These are phyloP conservation scores for Drosophila nr. medialis DNA, from an alignment of 2,888 invertebrate genomes.

Conservation along the genomic window DNA sequence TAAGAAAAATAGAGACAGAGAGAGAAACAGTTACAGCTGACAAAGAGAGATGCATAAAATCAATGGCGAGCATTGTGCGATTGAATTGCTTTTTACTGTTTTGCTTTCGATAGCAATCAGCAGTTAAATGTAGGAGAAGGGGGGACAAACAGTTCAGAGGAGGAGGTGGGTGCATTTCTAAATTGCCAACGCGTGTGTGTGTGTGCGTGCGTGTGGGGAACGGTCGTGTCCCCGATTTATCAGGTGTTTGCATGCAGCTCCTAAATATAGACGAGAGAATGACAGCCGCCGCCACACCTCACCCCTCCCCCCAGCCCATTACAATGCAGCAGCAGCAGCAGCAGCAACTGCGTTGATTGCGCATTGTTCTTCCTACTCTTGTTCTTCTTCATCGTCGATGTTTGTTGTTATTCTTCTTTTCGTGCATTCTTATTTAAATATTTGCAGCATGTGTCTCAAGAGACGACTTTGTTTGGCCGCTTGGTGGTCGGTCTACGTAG, in stretches of 20 bases:
- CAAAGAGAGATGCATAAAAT: not conserved
- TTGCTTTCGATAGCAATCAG: constrained; percentile 25
- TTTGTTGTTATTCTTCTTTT: constrained; percentile 29
- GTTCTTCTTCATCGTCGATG: not conserved
- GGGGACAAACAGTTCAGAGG: not conserved
- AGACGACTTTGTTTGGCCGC: constrained; percentile 16
- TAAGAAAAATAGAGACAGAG: not conserved
- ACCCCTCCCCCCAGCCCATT: not conserved
- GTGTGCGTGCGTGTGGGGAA: not conserved
- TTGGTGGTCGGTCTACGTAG: constrained; percentile 20
- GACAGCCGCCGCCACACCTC: constrained; percentile 20
- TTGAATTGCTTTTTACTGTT: constrained; percentile 16
- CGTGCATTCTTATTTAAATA: constrained; percentile 64
- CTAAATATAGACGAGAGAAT: constrained; percentile 66
- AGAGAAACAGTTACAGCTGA: not conserved
- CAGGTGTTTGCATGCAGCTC: constrained; percentile 81
- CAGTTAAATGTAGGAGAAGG: constrained; percentile 1
- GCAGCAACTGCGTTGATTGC: constrained; percentile 28
- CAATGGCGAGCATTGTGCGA: constrained; percentile 27
- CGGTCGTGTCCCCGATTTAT: constrained; percentile 79
- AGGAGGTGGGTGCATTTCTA: not conserved
- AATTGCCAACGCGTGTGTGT: constrained; percentile 38
- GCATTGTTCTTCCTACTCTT: constrained; percentile 35
- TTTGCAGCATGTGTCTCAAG: constrained; percentile 52
- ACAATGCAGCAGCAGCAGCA: not conserved